phyloP scores from a whole-genome alignment of 2,888 invertebrate genomes.

The Caenorhabditis sp. region DNA sequence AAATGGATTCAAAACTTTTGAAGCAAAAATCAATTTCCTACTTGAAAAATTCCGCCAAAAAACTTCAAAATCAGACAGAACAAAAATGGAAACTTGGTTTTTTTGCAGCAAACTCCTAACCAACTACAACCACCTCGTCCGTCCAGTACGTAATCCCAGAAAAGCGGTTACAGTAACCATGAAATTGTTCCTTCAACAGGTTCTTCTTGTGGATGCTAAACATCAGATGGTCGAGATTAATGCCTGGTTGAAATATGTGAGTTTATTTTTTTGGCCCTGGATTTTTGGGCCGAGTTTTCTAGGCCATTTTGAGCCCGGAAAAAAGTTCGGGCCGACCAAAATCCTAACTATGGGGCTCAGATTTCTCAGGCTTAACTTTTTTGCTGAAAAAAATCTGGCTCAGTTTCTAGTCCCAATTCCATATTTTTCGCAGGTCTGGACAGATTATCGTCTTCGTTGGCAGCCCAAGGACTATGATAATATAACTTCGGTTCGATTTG shows the following conservation, averaged over 20 bases:
- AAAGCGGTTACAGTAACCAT: slow-evolving; percentile 53
- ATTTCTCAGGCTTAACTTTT: too few species aligned
- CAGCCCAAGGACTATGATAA: slow-evolving; percentile 55
- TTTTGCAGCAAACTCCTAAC: slow-evolving; percentile 49
- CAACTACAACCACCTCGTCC: slow-evolving; percentile 55
- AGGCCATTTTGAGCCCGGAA: too few species aligned
- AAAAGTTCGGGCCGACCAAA: too few species aligned
- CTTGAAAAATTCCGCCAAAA: too few species aligned
- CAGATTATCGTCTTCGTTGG: slow-evolving; percentile 59
- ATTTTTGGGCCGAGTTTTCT: too few species aligned
- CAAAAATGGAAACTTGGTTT: background rate
- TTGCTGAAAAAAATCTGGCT: too few species aligned
- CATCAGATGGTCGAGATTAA: slow-evolving; percentile 64
- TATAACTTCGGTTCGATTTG: slow-evolving; percentile 54
- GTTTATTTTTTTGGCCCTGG: slow-evolving; percentile 5
- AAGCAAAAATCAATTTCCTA: too few species aligned
- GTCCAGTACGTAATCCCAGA: slow-evolving; percentile 51
- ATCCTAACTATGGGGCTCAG: too few species aligned
- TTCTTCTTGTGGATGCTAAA: slow-evolving; percentile 72
- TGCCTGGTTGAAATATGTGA: slow-evolving; percentile 64
- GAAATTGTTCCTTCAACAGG: slow-evolving; percentile 70
- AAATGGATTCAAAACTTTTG: too few species aligned
- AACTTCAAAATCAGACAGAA: too few species aligned
- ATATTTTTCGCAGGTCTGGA: slow-evolving; percentile 50
- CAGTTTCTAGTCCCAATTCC: too few species aligned